These are phyloP conservation scores for Cantharis lateralis DNA, from an alignment of 2,888 invertebrate genomes.

Conservation along the genomic window DNA sequence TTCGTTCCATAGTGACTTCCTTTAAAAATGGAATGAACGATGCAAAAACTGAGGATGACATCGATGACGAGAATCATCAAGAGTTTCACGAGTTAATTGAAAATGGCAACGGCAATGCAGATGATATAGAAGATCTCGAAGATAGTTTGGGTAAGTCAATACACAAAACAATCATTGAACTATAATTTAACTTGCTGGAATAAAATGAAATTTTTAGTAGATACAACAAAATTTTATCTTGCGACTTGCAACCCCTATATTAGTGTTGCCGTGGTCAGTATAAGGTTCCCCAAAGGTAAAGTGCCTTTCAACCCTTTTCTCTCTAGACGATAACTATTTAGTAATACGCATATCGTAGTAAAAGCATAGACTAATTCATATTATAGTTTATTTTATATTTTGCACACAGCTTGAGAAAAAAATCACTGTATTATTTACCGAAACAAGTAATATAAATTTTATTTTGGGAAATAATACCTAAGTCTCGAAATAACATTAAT, in stretches of 20 bases:
- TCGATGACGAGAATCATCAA: slow-evolving; percentile 31
- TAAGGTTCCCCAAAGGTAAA: slow-evolving; percentile 30
- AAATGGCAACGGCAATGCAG: slow-evolving; percentile 31
- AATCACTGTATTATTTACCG: neutral
- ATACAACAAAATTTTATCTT: slow-evolving; percentile 31
- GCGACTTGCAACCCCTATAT: slow-evolving; percentile 32
- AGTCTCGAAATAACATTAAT: slow-evolving; percentile 12
- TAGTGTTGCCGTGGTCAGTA: slow-evolving; percentile 33
- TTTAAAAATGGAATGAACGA: slow-evolving; percentile 22
- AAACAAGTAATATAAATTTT: neutral
- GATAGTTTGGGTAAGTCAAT: slow-evolving; percentile 28
- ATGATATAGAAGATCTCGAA: slow-evolving; percentile 23
- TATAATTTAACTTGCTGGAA: neutral
- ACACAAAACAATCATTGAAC: neutral
- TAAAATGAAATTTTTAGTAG: slow-evolving; percentile 24
- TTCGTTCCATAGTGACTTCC: slow-evolving; percentile 1
- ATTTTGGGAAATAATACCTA: slow-evolving; percentile 15
- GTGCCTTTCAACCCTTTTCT: slow-evolving; percentile 29
- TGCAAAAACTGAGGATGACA: slow-evolving; percentile 19
- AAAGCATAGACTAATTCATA: slow-evolving; percentile 19
- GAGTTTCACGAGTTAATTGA: slow-evolving; percentile 24
- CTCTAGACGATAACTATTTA: slow-evolving; percentile 26
- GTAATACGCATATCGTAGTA: slow-evolving; percentile 25
- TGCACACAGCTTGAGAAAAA: neutral
- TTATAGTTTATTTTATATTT: slow-evolving; percentile 1